Percentiles rank a stretch among this genome's conserved stretches.
phyloP scores from a whole-genome alignment of 2,113 vertebrate genomes.

The Mola mola region DNA sequence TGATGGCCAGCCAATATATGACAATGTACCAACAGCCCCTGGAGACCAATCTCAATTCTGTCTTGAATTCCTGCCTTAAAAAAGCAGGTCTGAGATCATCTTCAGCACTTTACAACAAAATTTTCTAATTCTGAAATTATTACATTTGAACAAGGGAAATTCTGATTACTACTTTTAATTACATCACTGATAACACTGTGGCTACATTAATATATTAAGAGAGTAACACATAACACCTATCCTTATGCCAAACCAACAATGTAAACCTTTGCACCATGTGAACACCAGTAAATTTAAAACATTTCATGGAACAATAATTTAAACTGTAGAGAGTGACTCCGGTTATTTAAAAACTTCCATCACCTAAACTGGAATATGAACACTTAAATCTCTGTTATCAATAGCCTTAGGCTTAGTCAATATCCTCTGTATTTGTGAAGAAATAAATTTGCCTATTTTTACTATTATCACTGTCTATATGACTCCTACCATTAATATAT shows the following conservation, averaged over 20 bases:
- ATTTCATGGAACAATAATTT: too few species aligned
- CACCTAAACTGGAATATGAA: too few species aligned
- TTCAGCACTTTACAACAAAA: neutral
- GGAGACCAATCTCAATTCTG: slow-evolving; percentile 63
- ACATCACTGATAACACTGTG: neutral
- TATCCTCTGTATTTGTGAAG: too few species aligned
- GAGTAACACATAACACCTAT: neutral
- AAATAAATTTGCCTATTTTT: too few species aligned
- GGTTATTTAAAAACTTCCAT: too few species aligned
- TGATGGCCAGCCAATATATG: slow-evolving; percentile 69
- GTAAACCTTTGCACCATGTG: too few species aligned
- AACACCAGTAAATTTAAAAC: slow-evolving; percentile 11
- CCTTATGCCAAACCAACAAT: neutral
- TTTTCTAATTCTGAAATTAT: neutral
- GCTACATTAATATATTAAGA: slow-evolving; percentile 12
- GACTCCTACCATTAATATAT: too few species aligned
- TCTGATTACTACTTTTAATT: slow-evolving; percentile 12
- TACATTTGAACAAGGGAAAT: slow-evolving; percentile 16
- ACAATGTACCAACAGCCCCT: slow-evolving; percentile 48
- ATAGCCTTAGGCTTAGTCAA: too few species aligned
- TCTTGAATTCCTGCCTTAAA: slow-evolving; percentile 74
- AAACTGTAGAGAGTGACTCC: too few species aligned
- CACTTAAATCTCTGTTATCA: too few species aligned
- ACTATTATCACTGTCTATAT: too few species aligned
- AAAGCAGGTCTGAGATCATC: slow-evolving; percentile 5